Base-by-base conservation (phyloP, 2,888 invertebrate genomes). In the Cosmopolites sordidus region DNA sequence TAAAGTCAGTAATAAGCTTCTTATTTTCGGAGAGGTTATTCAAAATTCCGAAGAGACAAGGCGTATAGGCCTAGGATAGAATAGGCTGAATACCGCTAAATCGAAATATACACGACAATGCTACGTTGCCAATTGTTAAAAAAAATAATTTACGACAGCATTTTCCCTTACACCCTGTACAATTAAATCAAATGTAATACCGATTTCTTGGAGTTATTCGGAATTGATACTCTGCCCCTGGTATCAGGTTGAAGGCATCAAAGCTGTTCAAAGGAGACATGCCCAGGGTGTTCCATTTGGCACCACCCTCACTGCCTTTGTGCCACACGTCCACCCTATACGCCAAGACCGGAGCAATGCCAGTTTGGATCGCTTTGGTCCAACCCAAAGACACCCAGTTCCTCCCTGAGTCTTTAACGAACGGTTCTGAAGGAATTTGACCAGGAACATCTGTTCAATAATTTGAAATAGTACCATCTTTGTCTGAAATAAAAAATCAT, bases 391-490 rank as follows among this genome's bases (percentile, higher is more conserved):
- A 87, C 44, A 92, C 78, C 85, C 92, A 92, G 69, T 87, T 89
- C 67, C 81, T 83, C 40, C 92, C 91, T n/a, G 86, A 84, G 70
- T 91, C 90, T n/a, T 84, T 79, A 16, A 87, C 82, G 51, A 80
- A 78, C 16, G 91, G 90, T 63, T 86, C 86, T 49, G 84, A 83
- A 59, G 84, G 82, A 65, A 91, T 86, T 62, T 86, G 82, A 50
- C 86, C 86, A 50, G 92, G 92, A 58, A 89, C 88, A 77, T 89
- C 92, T 92, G 76, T n/a, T n/a, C n/a, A n/a, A n/a, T n/a, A n/a
- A n/a, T n/a, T n/a, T n/a, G n/a, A n/a, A n/a, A n/a, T n/a, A n/a
- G n/a, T n/a, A n/a, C n/a, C n/a, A n/a, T n/a, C n/a, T n/a, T n/a
- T n/a, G n/a, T n/a, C n/a, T n/a, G n/a, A n/a, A n/a, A n/a, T n/a